Evolutionary conservation across 2,888 invertebrate genomes (phyloP), one percentile per base, ranked within the genome.

Genomic region (Encarsia formosa): DNA sequence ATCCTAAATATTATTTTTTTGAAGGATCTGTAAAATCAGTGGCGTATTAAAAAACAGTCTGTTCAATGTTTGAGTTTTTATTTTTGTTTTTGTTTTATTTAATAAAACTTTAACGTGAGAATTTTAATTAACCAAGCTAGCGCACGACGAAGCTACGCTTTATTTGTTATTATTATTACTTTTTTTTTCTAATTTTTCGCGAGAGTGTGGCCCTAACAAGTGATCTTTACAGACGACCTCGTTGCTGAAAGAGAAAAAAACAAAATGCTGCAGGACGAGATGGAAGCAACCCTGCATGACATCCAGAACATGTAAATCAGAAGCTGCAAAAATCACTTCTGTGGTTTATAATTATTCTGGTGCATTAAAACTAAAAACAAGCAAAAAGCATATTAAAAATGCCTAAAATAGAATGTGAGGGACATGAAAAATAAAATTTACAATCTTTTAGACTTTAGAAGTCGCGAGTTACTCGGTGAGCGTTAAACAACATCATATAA

Each of bases 281-380:
- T 98, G 91, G 97, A 98, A 81, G 88, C 92, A 75, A 94, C 96
- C 75, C 87, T 97, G 83, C 92, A 93, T 85, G 97, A 97, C 83
- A 92, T 97, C 81, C 95, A 96, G 84, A 93, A 94, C 81, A 95
- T 96, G 92, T 96, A 91, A 86, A 81, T 49, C 54, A 46, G n/a
- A n/a, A 47, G 46, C 43, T 54, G 49, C 52, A 49, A 58, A 50
- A 40, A 54, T 56, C 34, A 43, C 43, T 18, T 45, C 23, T 37
- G 52, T 56, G 52, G 45, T 56, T 56, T 56, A 53, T 35, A 15
- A n/a, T n/a, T 34, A 38, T 55, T 56, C 59, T 61, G 63, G 60
- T 62, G 63, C 61, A 61, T 60, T 58, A 54, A 43, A 49, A 29
- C 45, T 49, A 62, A 58, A 58, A 52, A 56, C 46, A 57, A 56